A percentile compares a stretch with the other conserved stretches of the same genome.
Evolutionary conservation across 2,797 vertebrate species (phyloP).

Genomic region (Sternotherus odoratus): DNA sequence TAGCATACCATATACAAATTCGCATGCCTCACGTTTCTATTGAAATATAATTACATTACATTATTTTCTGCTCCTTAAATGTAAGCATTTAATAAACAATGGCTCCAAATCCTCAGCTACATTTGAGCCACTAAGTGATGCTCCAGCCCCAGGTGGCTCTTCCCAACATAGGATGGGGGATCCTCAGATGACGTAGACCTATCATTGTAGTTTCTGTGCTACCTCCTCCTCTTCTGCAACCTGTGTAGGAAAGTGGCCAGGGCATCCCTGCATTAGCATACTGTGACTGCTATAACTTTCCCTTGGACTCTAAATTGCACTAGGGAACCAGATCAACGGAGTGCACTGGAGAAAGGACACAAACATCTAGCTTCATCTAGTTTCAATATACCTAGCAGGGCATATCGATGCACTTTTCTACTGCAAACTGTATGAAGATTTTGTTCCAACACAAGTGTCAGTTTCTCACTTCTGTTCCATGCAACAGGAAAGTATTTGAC

Average conservation of each 20-base stretch:
- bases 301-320: not conserved
- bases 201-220: not conserved
- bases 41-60: not conserved
- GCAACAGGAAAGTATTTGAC: not conserved
- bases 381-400: not conserved
- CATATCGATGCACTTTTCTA: not conserved
- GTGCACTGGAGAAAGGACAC: not conserved
- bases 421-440: not conserved
- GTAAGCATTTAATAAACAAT: not conserved
- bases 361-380: not conserved
- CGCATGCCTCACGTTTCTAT: not conserved
- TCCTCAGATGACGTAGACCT: not conserved
- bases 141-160: not conserved
- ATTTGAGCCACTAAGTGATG: not conserved
- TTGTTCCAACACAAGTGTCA: not conserved
- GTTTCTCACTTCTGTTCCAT: not conserved
- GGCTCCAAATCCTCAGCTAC: not conserved
- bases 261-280: not conserved
- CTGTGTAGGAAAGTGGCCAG: not conserved
- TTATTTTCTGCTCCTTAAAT: not conserved
- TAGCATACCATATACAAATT: not conserved
- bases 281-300: not conserved
- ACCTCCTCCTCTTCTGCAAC: not conserved
- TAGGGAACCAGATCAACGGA: not conserved
- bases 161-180: accelerated